phyloP scores from a whole-genome alignment of 2,113 vertebrate genomes.

The Oreochromis spilurus region DNA sequence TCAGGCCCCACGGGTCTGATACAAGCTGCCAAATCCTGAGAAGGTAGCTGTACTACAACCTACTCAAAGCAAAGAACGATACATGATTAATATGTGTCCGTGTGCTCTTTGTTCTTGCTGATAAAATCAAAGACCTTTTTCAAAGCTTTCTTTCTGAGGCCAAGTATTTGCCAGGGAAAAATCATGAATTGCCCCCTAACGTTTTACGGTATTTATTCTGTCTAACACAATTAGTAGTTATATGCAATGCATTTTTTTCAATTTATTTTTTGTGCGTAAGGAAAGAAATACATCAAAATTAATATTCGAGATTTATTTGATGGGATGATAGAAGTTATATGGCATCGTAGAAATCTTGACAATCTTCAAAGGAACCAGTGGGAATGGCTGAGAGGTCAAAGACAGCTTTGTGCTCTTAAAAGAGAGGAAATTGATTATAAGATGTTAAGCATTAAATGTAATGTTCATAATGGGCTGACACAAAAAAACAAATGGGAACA shows the following conservation, averaged over 20 bases:
- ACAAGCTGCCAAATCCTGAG: conserved; percentile 22
- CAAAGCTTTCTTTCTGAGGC: background rate
- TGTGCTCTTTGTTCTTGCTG: background rate
- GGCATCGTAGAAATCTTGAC: background rate
- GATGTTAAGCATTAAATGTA: background rate
- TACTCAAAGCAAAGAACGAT: background rate
- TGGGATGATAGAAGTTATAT: background rate
- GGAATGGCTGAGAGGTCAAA: background rate
- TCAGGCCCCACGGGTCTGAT: conserved; percentile 18
- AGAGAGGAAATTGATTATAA: background rate
- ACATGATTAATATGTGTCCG: background rate
- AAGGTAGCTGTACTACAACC: conserved; percentile 26
- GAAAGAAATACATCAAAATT: background rate
- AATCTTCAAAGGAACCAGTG: background rate
- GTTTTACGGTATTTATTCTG: background rate
- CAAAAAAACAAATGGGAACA: background rate
- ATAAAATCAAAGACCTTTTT: conserved; percentile 19
- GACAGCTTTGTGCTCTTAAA: background rate
- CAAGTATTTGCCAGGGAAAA: background rate
- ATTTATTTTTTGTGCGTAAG: background rate
- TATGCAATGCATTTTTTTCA: background rate
- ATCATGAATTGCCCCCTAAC: background rate
- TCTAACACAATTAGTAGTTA: background rate
- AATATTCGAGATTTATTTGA: background rate
- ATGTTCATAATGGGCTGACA: background rate